Conservation (phyloP, 2,113 vertebrate species). For the Pluvianellus socialis region DNA sequence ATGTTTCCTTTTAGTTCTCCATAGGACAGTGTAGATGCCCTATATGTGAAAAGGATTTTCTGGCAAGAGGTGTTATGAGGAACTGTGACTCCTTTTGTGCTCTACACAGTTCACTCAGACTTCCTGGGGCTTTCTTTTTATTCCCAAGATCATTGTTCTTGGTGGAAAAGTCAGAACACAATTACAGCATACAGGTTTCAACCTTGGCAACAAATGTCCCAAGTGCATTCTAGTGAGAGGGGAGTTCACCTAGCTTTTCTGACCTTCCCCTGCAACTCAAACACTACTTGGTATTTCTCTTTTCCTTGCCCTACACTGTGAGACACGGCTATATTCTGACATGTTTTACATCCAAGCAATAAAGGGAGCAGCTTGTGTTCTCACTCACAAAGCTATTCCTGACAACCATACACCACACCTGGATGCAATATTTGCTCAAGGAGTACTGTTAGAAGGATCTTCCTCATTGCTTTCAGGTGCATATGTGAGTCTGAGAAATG, state of each 20-base stretch:
- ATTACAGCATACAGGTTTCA: background rate
- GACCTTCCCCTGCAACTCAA: background rate
- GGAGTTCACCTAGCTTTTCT: background rate
- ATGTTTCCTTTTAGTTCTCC: slow-evolving; percentile 56
- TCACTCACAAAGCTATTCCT: background rate
- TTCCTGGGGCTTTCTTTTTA: background rate
- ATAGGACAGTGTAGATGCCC: slow-evolving; percentile 27
- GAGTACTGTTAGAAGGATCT: background rate
- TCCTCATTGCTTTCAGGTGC: background rate
- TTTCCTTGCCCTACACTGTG: background rate
- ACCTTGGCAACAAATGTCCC: background rate
- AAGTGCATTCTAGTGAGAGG: background rate
- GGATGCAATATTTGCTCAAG: background rate
- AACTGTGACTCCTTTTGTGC: background rate
- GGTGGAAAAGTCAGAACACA: background rate
- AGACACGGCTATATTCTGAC: background rate
- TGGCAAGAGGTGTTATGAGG: background rate
- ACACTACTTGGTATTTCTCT: background rate
- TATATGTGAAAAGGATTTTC: slow-evolving; percentile 48
- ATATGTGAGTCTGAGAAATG: background rate
- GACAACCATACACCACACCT: background rate
- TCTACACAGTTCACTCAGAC: background rate
- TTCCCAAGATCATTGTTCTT: background rate
- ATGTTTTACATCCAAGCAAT: background rate
- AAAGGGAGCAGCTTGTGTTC: background rate